Evolutionary conservation across 2,888 invertebrate species (phyloP).

Genomic region (Drosophila demipolita): DNA sequence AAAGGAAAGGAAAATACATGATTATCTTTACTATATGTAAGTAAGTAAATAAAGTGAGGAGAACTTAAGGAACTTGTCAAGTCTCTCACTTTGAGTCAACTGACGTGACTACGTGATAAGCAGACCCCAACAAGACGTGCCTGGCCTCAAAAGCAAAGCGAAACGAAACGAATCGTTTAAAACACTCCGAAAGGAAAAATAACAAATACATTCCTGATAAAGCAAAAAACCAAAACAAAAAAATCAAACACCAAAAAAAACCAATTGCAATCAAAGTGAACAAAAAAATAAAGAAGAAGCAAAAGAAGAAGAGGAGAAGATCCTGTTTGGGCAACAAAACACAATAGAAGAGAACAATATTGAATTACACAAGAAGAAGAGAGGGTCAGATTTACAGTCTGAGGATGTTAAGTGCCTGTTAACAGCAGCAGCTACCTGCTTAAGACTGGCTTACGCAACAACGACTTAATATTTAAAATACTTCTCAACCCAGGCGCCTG

Average conservation of each 20-base stretch:
- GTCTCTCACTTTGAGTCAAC: slow-evolving; percentile 11
- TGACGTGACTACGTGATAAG: slow-evolving; percentile 64
- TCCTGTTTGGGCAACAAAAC: slow-evolving; percentile 61
- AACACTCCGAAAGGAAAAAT: slow-evolving; percentile 13
- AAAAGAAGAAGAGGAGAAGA: slow-evolving; percentile 36
- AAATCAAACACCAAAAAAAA: slow-evolving; percentile 37
- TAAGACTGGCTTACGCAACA: slow-evolving; percentile 6
- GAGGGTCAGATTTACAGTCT: slow-evolving; percentile 40
- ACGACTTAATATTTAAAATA: slow-evolving; percentile 34
- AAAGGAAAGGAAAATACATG: slow-evolving; percentile 11
- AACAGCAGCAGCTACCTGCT: slow-evolving; percentile 44
- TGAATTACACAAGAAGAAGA: slow-evolving; percentile 62
- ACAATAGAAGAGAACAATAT: slow-evolving; percentile 56
- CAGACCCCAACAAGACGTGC: slow-evolving; percentile 64
- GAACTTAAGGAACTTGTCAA: slow-evolving; percentile 24
- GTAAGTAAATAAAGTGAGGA: slow-evolving; percentile 11
- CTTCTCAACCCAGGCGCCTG: slow-evolving; percentile 44
- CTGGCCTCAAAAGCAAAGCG: slow-evolving; percentile 47
- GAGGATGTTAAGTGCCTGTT: slow-evolving; percentile 23
- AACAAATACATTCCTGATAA: slow-evolving; percentile 48
- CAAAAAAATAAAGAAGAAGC: slow-evolving; percentile 21
- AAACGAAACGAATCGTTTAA: background rate
- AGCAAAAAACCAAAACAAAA: slow-evolving; percentile 45
- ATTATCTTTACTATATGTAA: slow-evolving; percentile 6
- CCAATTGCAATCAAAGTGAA: slow-evolving; percentile 50